These are phyloP conservation scores for Lota lota DNA, from an alignment of 2,113 vertebrate genomes.

Conservation along the genomic window DNA sequence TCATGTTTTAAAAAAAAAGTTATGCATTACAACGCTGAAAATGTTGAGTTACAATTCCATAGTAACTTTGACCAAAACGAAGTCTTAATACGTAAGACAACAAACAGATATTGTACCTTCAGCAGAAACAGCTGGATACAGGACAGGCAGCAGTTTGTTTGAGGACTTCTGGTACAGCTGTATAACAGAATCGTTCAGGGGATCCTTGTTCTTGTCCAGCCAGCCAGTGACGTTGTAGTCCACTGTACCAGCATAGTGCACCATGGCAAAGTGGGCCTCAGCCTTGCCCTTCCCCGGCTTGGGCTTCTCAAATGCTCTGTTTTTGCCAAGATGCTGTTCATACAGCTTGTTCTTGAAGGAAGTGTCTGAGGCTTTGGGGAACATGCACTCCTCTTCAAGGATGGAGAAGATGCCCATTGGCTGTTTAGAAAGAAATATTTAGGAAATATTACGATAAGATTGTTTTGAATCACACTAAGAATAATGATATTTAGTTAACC, in stretches of 20 bases:
- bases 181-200: not conserved
- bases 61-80: too few relatives aligned
- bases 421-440: slow-evolving; percentile 37
- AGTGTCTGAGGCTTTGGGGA: slow-evolving; percentile 28
- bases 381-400: slow-evolving; percentile 49
- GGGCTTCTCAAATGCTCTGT: not conserved
- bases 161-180: not conserved
- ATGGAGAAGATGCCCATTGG: slow-evolving; percentile 47
- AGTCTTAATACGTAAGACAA: too few relatives aligned
- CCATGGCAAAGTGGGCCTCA: not conserved
- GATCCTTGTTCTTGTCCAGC: not conserved
- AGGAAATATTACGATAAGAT: too few relatives aligned
- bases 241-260: slow-evolving; percentile 37
- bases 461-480: not conserved
- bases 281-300: not conserved
- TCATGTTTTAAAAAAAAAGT: too few relatives aligned
- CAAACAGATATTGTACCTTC: too few relatives aligned
- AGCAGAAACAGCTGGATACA: too few relatives aligned
- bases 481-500: not conserved
- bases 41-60: too few relatives aligned
- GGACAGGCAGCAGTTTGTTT: too few relatives aligned
- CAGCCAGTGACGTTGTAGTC: slow-evolving; percentile 37
- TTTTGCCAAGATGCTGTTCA: slow-evolving; percentile 75
- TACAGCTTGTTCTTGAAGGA: slow-evolving; percentile 84
- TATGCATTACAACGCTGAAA: too few relatives aligned